Evolutionary conservation across 1,140 invertebrate species (phyloP), one percentile per base, ranked within the genome.

Genomic region (Drosophila nebulosa): DNA sequence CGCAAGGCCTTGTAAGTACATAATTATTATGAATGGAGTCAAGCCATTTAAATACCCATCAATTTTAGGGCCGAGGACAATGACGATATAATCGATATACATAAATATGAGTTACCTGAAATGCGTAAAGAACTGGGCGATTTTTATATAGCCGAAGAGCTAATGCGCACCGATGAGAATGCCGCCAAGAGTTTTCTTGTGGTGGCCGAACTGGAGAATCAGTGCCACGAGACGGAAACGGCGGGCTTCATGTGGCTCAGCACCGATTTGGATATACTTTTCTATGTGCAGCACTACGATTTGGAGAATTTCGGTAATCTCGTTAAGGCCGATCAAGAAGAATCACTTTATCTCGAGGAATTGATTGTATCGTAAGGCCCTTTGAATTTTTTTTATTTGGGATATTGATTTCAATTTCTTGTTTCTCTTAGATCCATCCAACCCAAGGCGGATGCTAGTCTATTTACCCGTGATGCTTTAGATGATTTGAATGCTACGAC

Each of bases 141-240:
- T 14, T 90, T 39, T 22, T 90, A 90, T 21, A 88, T 90, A 42
- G 89, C 89, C 21, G 89, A 90, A 30, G 79, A 78, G 42, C 12
- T 90, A 1, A 16, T 89, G 67, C 57, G 67, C 0, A 59, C 53
- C 14, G 58, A 74, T 10, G 4, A 39, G 14, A 39, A 32, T 0
- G 50, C 63, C 12, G n/a, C 66, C 4, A 52, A 75, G 9, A 74
- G 26, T n/a, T 32, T 60, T 0, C 21, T 90, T 1, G 72, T 90
- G 10, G 81, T 89, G 3, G 71, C 67, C 5, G 89, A 90, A 27
- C 16, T 56, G 1, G 53, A 14, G 27, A 68, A 78, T 4, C 14
- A 62, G 0, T 16, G 1, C 0, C n/a, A 78, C 50, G 69, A 88
- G 2, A 5, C 26, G 2, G 26, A 64, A 4, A 70, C 78, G 1